Base-by-base conservation (phyloP, 53 echinoderm and acorn worm genomes). In the Antedon mediterranea region DNA sequence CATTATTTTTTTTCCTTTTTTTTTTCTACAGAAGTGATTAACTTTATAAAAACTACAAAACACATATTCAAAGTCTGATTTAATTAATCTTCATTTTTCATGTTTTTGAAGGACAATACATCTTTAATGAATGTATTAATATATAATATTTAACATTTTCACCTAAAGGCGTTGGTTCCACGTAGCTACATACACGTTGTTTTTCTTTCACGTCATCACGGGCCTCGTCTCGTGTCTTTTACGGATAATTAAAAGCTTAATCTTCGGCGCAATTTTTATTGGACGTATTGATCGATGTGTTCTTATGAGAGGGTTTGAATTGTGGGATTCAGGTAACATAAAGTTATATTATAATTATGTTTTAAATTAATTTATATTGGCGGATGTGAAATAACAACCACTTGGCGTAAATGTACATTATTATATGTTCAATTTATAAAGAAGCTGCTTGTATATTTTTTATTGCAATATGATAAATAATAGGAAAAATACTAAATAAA, bases 301-400 rank as follows among this genome's bases (percentile, higher is more conserved):
- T 13, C 80, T 98, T 13, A 98, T 98, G 98, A 85, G 90, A 43
- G 98, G 98, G 6, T 93, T 86, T 72, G 98, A 98, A 80, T 82
- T 92, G 8, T 98, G 88, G 84, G 98, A 98, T 73, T 84, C 98
- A 84, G 98, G 98, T 98, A 83, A 83, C 71, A 14, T 30, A 37
- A 20, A 33, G 9, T 30, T 42, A 3, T 29, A 13, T 82, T 42
- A 44, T 73, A 8, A 29, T 73, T 29, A 73, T 73, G 73, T 73
- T 28, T 30, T 29, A 73, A 26, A 18, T 18, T 44, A 44, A 26
- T 44, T 15, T 26, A 44, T 18, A 44, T 18, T 18, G 15, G 26
- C 26, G 15, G 70, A 18, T 44, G 70, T 15, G 26, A n/a, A n/a
- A n/a, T n/a, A n/a, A n/a, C n/a, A n/a, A 44, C 26, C 26, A 44